These are phyloP conservation scores for Aphelinus atriplicis DNA, from an alignment of 1,140 invertebrate species.

Conservation along the genomic window DNA sequence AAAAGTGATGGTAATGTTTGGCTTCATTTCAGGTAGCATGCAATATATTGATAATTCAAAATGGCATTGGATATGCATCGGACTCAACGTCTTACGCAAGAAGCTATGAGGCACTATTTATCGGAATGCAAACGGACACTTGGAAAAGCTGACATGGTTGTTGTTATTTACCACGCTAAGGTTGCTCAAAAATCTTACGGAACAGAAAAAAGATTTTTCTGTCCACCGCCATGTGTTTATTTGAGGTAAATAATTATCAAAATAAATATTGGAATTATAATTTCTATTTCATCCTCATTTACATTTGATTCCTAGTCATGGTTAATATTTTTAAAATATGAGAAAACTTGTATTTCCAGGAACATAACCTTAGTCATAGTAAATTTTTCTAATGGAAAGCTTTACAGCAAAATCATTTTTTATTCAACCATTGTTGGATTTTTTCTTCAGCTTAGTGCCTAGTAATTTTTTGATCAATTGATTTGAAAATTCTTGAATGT, in stretches of 20 bases:
- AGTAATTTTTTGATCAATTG: too few relatives aligned
- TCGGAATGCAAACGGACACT: constrained; percentile 56
- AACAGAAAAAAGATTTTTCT: constrained; percentile 99
- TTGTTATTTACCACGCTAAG: constrained; percentile 98
- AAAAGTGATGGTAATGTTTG: too few relatives aligned
- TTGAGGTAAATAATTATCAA: constrained; percentile 65
- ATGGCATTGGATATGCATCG: constrained; percentile 43
- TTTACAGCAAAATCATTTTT: too few relatives aligned
- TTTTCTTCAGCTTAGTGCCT: too few relatives aligned
- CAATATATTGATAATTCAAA: constrained; percentile 21
- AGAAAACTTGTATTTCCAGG: too few relatives aligned
- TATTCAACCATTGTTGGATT: too few relatives aligned
- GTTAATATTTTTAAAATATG: too few relatives aligned
- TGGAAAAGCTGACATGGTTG: constrained; percentile 92
- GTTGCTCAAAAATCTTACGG: constrained; percentile 99
- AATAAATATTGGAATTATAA: background rate
- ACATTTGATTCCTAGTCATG: too few relatives aligned
- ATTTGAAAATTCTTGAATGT: too few relatives aligned
- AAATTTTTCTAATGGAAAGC: too few relatives aligned
- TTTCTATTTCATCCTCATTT: too few relatives aligned
- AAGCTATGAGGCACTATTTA: constrained; percentile 95
- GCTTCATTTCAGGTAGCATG: constrained; percentile 17
- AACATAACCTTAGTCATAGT: too few relatives aligned
- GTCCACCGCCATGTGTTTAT: constrained; percentile 98
- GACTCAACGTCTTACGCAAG: constrained; percentile 85